Evolutionary conservation across 37 sponge, comb jelly and placozoan species (phyloP).

Genomic region (Spongilla lacustris): DNA sequence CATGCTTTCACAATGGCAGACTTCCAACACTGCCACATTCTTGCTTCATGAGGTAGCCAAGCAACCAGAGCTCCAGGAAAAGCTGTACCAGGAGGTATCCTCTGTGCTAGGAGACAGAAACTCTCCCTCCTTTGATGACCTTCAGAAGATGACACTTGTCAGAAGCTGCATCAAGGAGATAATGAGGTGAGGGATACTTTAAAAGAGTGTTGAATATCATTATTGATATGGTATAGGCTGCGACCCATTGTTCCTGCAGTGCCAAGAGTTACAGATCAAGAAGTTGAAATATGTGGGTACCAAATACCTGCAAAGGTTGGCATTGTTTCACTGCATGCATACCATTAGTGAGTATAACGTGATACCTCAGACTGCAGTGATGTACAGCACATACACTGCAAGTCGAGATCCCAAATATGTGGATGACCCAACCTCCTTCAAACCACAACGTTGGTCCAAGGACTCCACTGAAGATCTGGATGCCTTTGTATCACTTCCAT

Average conservation of each 20-base stretch:
- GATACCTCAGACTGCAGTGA: background rate
- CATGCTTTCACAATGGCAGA: too few relatives aligned
- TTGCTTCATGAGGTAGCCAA: conserved; percentile 47
- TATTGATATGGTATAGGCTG: conserved; percentile 3
- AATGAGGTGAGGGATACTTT: background rate
- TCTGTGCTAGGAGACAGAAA: background rate
- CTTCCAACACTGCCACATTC: conserved; percentile 38
- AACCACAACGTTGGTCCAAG: conserved; percentile 30
- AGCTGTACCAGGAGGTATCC: conserved; percentile 21
- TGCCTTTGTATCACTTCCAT: conserved; percentile 39
- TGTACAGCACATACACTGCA: background rate
- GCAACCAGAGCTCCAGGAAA: conserved; percentile 42
- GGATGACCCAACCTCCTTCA: conserved; percentile 28
- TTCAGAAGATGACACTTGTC: conserved; percentile 40
- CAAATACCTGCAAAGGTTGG: conserved; percentile 44
- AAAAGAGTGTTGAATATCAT: too few relatives aligned
- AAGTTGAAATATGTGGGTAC: conserved; percentile 13
- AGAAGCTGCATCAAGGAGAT: conserved; percentile 37
- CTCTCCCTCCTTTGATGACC: conserved; percentile 15
- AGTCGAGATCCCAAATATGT: conserved; percentile 7
- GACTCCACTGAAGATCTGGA: background rate
- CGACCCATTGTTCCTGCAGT: conserved; percentile 12
- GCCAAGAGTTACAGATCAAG: background rate
- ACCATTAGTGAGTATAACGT: background rate
- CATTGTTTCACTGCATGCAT: background rate